Conservation (phyloP, 2,113 vertebrate genomes). For the Asarcornis scutulata region DNA sequence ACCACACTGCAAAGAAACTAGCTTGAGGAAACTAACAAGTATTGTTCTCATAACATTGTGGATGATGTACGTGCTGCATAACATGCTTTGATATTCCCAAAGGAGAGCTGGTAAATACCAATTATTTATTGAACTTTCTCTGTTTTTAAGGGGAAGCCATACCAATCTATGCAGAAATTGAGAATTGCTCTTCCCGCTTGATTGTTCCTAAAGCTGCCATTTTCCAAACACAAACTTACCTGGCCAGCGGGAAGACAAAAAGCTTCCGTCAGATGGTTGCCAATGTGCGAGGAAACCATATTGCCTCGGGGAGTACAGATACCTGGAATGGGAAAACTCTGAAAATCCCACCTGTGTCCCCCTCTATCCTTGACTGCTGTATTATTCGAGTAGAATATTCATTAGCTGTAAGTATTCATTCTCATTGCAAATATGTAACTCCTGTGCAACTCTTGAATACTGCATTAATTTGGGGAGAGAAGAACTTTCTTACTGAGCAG, state of each 20-base stretch:
- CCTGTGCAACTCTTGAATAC: neutral
- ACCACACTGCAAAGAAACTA: neutral
- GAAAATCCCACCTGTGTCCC: constrained; percentile 84
- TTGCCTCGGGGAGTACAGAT: constrained; percentile 83
- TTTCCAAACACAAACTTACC: constrained; percentile 86
- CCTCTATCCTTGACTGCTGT: constrained; percentile 85
- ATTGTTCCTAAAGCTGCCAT: constrained; percentile 88
- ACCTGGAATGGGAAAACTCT: constrained; percentile 85
- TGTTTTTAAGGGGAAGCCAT: constrained; percentile 83
- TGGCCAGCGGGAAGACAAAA: constrained; percentile 82
- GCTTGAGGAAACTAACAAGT: constrained; percentile 22
- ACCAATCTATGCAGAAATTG: constrained; percentile 86
- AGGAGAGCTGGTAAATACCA: constrained; percentile 38
- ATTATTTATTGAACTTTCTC: constrained; percentile 36
- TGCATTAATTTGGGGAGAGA: neutral
- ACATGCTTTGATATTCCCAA: constrained; percentile 47
- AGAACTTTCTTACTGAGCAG: neutral
- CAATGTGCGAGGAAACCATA: constrained; percentile 83
- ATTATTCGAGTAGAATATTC: constrained; percentile 86
- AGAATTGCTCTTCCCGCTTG: constrained; percentile 86
- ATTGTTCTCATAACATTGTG: constrained; percentile 20
- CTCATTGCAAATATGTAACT: neutral
- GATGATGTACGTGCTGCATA: constrained; percentile 12
- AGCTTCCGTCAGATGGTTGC: constrained; percentile 81
- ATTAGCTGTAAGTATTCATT: constrained; percentile 79